phyloP scores from a whole-genome alignment of 2,113 vertebrate species.

The Forbesichthys agassizii region DNA sequence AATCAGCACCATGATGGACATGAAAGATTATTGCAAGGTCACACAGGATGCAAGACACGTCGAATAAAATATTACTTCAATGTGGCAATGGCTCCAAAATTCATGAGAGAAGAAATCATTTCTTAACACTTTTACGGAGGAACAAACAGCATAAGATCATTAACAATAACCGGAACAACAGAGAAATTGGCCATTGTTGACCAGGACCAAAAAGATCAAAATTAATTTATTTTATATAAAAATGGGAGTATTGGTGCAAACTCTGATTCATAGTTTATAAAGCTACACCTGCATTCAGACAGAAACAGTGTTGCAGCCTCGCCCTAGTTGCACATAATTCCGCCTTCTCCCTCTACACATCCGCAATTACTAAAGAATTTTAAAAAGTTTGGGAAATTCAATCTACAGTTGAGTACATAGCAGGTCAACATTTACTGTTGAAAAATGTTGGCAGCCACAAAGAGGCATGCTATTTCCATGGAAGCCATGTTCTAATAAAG shows the following conservation, averaged over 20 bases:
- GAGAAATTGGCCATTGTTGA: constrained; percentile 14
- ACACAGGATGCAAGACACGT: constrained; percentile 34
- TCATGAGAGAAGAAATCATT: constrained; percentile 19
- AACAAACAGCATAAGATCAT: constrained; percentile 32
- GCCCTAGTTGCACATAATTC: neutral
- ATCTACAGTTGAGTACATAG: neutral
- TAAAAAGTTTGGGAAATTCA: neutral
- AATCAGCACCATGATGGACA: constrained; percentile 15
- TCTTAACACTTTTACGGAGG: constrained; percentile 9
- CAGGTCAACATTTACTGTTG: neutral
- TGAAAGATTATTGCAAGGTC: constrained; percentile 21
- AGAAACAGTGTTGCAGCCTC: constrained; percentile 2
- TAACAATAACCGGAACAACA: neutral
- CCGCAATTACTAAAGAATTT: neutral
- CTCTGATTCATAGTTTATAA: constrained; percentile 24
- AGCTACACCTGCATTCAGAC: constrained; percentile 26
- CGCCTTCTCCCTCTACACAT: neutral
- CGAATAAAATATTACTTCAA: constrained; percentile 28
- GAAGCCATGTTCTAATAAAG: neutral
- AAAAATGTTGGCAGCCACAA: constrained; percentile 7
- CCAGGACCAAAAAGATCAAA: constrained; percentile 14
- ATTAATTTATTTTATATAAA: neutral
- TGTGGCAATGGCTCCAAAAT: constrained; percentile 23
- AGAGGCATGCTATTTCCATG: neutral
- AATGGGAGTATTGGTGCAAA: neutral